Conservation (phyloP, 2,113 vertebrate species). For the Empidonax alnorum region DNA sequence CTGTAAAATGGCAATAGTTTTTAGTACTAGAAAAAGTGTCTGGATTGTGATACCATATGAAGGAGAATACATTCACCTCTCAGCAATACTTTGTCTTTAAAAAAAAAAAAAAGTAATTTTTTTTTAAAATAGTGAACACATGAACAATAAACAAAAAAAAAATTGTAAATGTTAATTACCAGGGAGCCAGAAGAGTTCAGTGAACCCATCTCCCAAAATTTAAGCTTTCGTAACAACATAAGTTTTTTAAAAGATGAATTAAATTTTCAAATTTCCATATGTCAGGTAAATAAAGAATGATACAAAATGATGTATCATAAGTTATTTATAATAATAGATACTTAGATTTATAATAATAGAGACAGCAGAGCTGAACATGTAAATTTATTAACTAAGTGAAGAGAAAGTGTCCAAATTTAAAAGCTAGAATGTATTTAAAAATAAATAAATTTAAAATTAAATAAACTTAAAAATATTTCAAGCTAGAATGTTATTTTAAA, state of each 20-base stretch:
- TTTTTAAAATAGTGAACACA: neutral
- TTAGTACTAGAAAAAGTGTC: neutral
- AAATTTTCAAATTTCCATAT: neutral
- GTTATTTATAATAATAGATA: neutral
- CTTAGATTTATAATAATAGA: neutral
- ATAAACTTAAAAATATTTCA: neutral
- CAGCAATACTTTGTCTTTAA: neutral
- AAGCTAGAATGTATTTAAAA: neutral
- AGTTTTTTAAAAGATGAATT: neutral
- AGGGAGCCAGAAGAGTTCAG: neutral
- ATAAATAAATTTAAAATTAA: neutral
- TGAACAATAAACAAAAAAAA: neutral
- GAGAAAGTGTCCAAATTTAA: neutral
- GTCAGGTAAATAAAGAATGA: neutral
- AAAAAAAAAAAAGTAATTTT: neutral
- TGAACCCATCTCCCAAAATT: neutral
- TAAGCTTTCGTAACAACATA: neutral
- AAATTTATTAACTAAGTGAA: neutral
- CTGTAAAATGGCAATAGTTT: neutral
- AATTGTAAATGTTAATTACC: neutral
- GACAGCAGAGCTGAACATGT: neutral
- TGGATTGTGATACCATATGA: neutral
- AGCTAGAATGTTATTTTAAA: neutral
- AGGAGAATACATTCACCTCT: neutral
- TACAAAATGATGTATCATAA: neutral